Base-by-base conservation (phyloP, 2,113 vertebrate species). In the Mastomys coucha region DNA sequence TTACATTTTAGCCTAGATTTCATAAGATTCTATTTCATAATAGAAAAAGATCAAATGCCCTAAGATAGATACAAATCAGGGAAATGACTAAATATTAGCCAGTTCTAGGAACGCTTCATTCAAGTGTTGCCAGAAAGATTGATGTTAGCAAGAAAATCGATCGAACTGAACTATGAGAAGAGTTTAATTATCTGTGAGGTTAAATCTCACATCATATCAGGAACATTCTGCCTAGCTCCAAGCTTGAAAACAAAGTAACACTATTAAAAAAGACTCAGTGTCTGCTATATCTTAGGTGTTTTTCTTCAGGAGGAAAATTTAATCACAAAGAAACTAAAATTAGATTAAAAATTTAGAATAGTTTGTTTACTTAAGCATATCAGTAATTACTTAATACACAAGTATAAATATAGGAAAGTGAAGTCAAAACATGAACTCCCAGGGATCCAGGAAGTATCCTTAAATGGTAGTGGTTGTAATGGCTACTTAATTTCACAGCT, bases 311-410 rank as follows among this genome's bases (percentile, higher is more conserved):
- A 76, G 14, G 33, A 49, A 89, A 75, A 36, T 11, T 45, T 19
- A 24, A 53, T 36, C 39, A 53, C 63, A 42, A 10, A 26, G 39
- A 88, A 36, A 58, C 60, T 75, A 17, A 49, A 65, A 65, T 4
- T 67, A 67, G 65, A 82, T 70, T 81, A 65, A 73, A 51, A 67
- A 14, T 87, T 51, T 22, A 69, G 1, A 70, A 70, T 9, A 56
- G 73, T 33, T 33, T 36, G 39, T 90, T 94, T 89, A 89, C 42
- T 88, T 88, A 75, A 89, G 60, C 31, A 82, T 26, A 82, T 33
- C 16, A 82, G 13, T 24, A 73, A 73, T 63, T 63, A 24, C 7
- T 81, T 81, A 63, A 73, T 42, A 75, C 49, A 12, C 7, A 89
- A 53, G 33, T 69, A 73, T 31, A 89, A 14, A 94, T 14, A 49